Base-by-base conservation (phyloP, 2,888 invertebrate genomes). In the Mechanitis mazaeus region DNA sequence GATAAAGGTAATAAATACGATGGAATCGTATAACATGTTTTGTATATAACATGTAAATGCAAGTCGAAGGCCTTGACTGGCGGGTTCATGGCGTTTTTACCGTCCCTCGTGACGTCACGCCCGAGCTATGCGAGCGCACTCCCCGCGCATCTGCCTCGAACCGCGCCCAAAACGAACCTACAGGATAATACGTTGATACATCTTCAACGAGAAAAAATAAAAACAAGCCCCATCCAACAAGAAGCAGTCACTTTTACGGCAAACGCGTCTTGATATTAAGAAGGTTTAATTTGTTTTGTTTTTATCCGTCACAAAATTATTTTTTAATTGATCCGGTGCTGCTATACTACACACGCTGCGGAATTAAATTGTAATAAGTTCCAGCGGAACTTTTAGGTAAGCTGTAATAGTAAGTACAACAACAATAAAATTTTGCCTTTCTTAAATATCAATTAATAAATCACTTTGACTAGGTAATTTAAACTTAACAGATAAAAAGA, bases 151-250 rank as follows among this genome's bases (percentile, higher is more conserved):
- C 33, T 35, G 35, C 53, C 66, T 60, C 55, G 67, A 56, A 64
- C 72, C 79, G 75, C 79, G 72, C 80, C 79, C 80, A 77, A 84
- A 80, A 77, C 80, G 76, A 74, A 75, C 82, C 75, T 79, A 80
- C 86, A 85, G 87, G 86, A 88, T 87, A 86, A 86, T 83, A 79
- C 79, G 78, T 80, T 83, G 85, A 85, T 87, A 81, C 83, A 84
- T 85, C 85, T 83, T 82, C 81, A 79, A 85, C 78, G 83, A 79
- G 75, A 83, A 85, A 86, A 69, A 70, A 60, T 53, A 58, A 56
- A 83, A 81, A 77, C 55, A 7, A 56, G 54, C 61, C 45, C 58
- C 58, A 58, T 33, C 58, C 64, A 64, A 78, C 81, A 79, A 79
- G 77, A 72, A 79, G 77, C 81, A 81, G 78, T 76, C 81, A 81